Base-by-base conservation (phyloP, 2,888 invertebrate species). In the Oscheius sp. region DNA sequence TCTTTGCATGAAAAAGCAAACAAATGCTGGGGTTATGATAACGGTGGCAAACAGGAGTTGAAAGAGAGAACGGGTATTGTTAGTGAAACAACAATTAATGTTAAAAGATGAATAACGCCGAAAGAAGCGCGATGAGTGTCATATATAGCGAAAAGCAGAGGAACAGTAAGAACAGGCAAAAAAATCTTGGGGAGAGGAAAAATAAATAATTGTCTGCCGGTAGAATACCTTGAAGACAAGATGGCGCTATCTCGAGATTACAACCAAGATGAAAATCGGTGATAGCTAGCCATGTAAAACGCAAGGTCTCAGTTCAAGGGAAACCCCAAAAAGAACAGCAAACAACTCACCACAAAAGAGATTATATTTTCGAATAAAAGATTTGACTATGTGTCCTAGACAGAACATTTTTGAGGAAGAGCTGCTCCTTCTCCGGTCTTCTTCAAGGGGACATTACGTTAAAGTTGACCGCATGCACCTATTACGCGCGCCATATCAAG, bases 201-300 rank as follows among this genome's bases (percentile, higher is more conserved):
- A 33, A 6, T 14, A 36, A 36, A 54, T 36, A 54, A 54, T 32
- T 33, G 17, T n/a, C 8, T 22, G 56, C 50, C 14, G 22, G 47
- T 24, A 47, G 50, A 54, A 54, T 22, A 24, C 54, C 44, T 44
- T 41, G 44, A 59, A 44, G 59, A 59, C 26, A 44, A 44, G 44
- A 44, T 59, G 59, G 59, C 59, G 59, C 59, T 44, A 59, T 59
- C 44, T 59, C 59, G 59, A 59, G 59, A 59, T 59, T 59, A 59
- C 59, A 59, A 22, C 44, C 44, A 17, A 59, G 59, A 59, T 59
- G 59, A 28, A 59, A 59, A 26, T 59, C 59, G 41, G 28, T 28
- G 59, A 59, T 59, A 59, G 59, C 59, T 28, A 44, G 44, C 44
- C 54, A 17, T 17, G 8, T 12, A 9, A 14, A 36, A n/a, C n/a